Base-by-base conservation (phyloP, 2,797 vertebrate species). In the Sardinella longiceps region DNA sequence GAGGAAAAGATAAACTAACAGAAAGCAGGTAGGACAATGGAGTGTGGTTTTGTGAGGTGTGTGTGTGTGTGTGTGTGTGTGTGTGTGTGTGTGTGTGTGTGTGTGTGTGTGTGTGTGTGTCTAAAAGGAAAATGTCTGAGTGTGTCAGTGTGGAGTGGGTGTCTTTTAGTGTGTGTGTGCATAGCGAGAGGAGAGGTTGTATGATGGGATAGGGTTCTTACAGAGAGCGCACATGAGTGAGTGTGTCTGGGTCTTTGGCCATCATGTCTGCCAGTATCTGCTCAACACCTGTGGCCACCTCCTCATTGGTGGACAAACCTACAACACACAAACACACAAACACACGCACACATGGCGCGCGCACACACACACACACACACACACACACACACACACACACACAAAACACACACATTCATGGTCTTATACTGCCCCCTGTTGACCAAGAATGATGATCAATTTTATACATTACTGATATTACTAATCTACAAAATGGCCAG, bases 231-330 rank as follows among this genome's bases (percentile, higher is more conserved):
- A 99, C 91, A 53, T 95, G 95, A 91, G 96, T 94, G 88, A 99
- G 93, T 0, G 98, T 97, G 45, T 99, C 97, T 45, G 96, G 97
- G 90, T 99, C 98, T 94, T 99, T 99, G 83, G 98, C 97, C 0
- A 99, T 95, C 92, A 97, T 96, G 90, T 99, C 97, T 84, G 98
- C 98, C 91, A 99, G 92, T 90, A 99, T 99, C 90, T 99, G 97
- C 86, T 97, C 96, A 81, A 99, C 95, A 88, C 98, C 98, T 86
- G 94, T 95, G 85, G 97, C 93, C 81, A 99, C 95, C 87, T 99
- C 98, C 85, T 94, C 93, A 84, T 96, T 84, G 0, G 92, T 91
- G 23, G 94, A 94, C 84, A 96, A 88, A 81, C 96, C 96, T 96
- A 88, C 23, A 14, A 56, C 82, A 48, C 15, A 66, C 80, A 80